Evolutionary conservation across 30 jellyfish, hydroid and myxozoan genomes (phyloP).

Genomic region (Chrysaora quinquecirrha): DNA sequence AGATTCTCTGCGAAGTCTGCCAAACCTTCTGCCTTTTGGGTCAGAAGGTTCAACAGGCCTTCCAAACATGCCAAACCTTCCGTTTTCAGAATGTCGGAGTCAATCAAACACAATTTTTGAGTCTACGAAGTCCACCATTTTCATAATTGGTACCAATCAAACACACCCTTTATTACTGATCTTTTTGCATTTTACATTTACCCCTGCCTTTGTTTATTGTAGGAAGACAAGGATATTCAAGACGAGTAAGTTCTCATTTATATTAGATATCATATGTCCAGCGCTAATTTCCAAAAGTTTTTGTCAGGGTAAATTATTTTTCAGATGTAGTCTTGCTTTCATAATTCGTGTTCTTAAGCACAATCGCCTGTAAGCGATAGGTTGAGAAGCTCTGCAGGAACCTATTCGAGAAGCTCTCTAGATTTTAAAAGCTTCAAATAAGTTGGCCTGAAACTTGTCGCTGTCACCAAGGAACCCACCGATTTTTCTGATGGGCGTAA

Average conservation of each 20-base stretch:
- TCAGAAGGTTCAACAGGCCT: no score
- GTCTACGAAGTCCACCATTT: no score
- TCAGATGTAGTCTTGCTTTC: not conserved
- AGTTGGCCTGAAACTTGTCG: no score
- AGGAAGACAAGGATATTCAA: conserved; percentile 55
- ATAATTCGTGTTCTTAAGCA: not conserved
- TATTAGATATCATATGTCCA: not conserved
- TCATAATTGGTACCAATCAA: no score
- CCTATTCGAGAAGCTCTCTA: not conserved
- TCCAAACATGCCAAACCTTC: no score
- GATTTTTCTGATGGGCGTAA: no score
- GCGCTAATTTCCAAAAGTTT: not conserved
- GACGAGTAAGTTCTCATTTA: conserved; percentile 74
- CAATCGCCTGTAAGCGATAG: not conserved
- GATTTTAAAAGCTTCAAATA: not conserved
- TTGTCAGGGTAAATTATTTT: not conserved
- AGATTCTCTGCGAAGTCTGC: no score
- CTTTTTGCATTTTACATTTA: not conserved
- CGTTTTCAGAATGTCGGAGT: no score
- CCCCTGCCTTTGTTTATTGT: not conserved
- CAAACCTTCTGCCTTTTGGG: no score
- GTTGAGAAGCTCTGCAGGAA: not conserved
- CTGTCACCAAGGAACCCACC: no score
- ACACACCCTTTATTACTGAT: no score
- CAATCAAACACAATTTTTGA: no score